Conservation (phyloP, 2,797 vertebrate genomes). For the Rhadinocentrus ornatus region DNA sequence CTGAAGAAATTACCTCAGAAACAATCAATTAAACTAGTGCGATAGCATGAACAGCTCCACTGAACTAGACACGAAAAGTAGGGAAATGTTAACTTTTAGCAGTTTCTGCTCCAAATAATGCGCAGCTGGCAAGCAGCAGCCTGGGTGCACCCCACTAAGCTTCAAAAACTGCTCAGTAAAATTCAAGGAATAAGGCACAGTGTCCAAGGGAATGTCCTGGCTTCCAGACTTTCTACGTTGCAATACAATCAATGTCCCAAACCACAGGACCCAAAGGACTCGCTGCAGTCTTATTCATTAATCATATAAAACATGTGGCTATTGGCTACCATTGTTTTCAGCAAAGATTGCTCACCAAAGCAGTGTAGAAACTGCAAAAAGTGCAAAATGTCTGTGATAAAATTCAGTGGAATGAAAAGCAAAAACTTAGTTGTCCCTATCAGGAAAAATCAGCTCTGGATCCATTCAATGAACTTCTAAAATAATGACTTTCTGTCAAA, state of each 20-base stretch:
- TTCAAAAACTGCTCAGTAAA: not conserved
- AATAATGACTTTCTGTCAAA: constrained; percentile 23
- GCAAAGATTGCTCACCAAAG: constrained; percentile 6
- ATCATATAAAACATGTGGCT: constrained; percentile 31
- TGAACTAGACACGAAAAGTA: constrained; percentile 17
- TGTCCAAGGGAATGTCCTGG: not conserved
- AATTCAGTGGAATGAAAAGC: constrained; percentile 32
- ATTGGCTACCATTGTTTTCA: constrained; percentile 22
- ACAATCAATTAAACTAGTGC: constrained; percentile 58
- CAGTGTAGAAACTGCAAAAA: not conserved
- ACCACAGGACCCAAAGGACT: not conserved
- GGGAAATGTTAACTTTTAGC: too few relatives aligned
- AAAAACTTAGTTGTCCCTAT: constrained; percentile 55
- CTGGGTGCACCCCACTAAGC: too few relatives aligned
- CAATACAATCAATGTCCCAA: not conserved
- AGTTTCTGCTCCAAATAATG: not conserved
- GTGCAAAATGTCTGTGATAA: constrained; percentile 10
- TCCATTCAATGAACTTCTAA: constrained; percentile 46
- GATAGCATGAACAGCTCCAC: constrained; percentile 46
- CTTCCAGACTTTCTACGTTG: not conserved
- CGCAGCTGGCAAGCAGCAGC: too few relatives aligned
- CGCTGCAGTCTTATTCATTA: constrained; percentile 20
- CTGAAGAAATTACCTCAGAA: constrained; percentile 52
- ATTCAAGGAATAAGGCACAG: not conserved
- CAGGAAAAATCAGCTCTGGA: constrained; percentile 28